Base-by-base conservation (phyloP, 1,140 invertebrate species). In the Zelostemma sp. region DNA sequence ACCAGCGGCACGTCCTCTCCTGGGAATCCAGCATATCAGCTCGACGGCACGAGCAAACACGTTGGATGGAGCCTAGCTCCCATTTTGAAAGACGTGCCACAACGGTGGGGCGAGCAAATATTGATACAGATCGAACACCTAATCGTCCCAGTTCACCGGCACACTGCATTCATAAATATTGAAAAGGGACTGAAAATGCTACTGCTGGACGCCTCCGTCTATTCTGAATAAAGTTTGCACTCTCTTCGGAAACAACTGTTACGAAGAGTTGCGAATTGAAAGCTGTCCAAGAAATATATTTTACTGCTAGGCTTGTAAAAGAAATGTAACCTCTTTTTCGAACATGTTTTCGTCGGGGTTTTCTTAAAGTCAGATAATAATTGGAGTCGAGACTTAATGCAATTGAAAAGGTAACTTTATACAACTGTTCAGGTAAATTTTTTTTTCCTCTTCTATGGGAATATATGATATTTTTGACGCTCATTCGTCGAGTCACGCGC, bases 11-110 rank as follows among this genome's bases (percentile, higher is more conserved):
- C 82, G 81, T 81, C 74, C 74, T 82, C 75, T 74, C 74, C 61
- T 48, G 62, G 75, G 81, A 83, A 82, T 81, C 81, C 79, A 73
- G 66, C 73, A 75, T 80, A 80, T 80, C 78, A 81, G 78, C 79
- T 79, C 73, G 67, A 51, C 74, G 75, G 80, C 81, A 81, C 79
- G 80, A 70, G 80, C 80, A 82, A 83, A 83, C 75, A 80, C 72
- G 72, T 70, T 18, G 50, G 45, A 72, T 68, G 47, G 64, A 72
- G 64, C 64, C 65, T 46, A 67, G 59, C 60, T 60, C 46, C 60
- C 58, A 63, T 63, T 55, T 67, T 59, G 55, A 28, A 50, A 67
- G 68, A 62, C 55, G 60, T 58, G 51, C 69, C 21, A 31, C 8
- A 48, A 28, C 25, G 3, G 50, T 35, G 19, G 9, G 18, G 15